Percentiles rank a stretch among this genome's conserved stretches.
phyloP scores from a whole-genome alignment of 2,797 vertebrate species.

The Enteromius paludinosus region DNA sequence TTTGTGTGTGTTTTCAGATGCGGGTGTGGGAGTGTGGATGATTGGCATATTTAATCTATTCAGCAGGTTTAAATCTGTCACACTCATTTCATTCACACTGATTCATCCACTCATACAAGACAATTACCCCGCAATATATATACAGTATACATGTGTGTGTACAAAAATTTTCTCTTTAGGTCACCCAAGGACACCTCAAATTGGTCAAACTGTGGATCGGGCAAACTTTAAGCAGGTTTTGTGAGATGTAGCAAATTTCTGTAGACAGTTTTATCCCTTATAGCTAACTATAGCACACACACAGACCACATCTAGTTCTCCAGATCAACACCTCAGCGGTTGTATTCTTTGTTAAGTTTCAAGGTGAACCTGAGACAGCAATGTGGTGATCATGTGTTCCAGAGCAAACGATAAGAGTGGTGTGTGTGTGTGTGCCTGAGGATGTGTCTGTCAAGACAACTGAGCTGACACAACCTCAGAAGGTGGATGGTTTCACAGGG shows the following conservation, averaged over 20 bases:
- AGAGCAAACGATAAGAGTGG: slow-evolving; percentile 2
- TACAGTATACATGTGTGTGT: not conserved
- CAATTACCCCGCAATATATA: not conserved
- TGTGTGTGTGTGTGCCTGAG: not conserved
- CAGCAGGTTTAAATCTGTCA: not conserved
- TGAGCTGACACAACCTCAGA: slow-evolving; percentile 41
- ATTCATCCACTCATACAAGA: not conserved
- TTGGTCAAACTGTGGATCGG: not conserved
- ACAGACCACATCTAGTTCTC: slow-evolving; percentile 31
- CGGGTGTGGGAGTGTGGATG: not conserved
- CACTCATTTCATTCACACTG: not conserved
- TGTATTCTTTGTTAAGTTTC: slow-evolving; percentile 31
- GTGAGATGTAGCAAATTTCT: not conserved
- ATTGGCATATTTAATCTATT: not conserved
- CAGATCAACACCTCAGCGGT: slow-evolving; percentile 30
- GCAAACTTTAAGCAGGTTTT: not conserved
- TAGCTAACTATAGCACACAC: not conserved
- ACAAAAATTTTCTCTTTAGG: not conserved
- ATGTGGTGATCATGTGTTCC: slow-evolving; percentile 23
- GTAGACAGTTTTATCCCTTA: not conserved
- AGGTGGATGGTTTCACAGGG: slow-evolving; percentile 43
- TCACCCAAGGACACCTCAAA: not conserved
- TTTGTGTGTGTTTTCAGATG: slow-evolving; percentile 60
- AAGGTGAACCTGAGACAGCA: slow-evolving; percentile 9
- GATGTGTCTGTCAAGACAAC: slow-evolving; percentile 35